Base-by-base conservation (phyloP, 1,140 invertebrate species). In the Fragariocoptes setiger region DNA sequence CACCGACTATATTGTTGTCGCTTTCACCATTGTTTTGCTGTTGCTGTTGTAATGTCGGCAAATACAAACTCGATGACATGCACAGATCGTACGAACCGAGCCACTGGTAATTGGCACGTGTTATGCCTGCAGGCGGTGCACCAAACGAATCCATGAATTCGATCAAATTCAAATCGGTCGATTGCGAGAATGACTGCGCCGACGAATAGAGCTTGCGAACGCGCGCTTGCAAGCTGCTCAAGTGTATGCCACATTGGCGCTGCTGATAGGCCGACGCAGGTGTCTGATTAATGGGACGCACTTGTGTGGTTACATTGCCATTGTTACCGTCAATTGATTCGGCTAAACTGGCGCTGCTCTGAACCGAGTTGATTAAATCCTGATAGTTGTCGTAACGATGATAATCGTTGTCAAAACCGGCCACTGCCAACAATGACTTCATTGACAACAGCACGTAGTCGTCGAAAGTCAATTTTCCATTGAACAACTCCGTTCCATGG, bases 361-460 rank as follows among this genome's bases (percentile, higher is more conserved):
- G 8, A 31, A 31, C 8, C 25, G 25, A 31, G 25, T 31, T 8
- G 8, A 31, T 31, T n/a, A 31, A 31, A n/a, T 31, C 25, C 25
- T n/a, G n/a, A n/a, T 31, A n/a, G 25, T 31, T 31, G n/a, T 31
- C 25, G 25, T 31, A 31, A 8, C 25, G 25, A 31, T 31, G 25
- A 8, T 8, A 31, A 31, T 31, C 25, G 25, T 31, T 31, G 25
- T 31, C 25, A n/a, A 31, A 31, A 8, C 25, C 25, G n/a, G 25
- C 25, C 8, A 31, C n/a, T n/a, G n/a, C 8, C 25, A 8, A 8
- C 25, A 31, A 8, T 8, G 25, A 31, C n/a, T n/a, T 8, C 25
- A 31, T 31, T 31, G 25, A 8, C 8, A 8, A 31, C 25, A 8
- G 8, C 8, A 31, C 76, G 42, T 31, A 31, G 8, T 31, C 25